These are phyloP conservation scores for Ceratotherium simum DNA, from an alignment of 2,113 vertebrate genomes.

Conservation along the genomic window DNA sequence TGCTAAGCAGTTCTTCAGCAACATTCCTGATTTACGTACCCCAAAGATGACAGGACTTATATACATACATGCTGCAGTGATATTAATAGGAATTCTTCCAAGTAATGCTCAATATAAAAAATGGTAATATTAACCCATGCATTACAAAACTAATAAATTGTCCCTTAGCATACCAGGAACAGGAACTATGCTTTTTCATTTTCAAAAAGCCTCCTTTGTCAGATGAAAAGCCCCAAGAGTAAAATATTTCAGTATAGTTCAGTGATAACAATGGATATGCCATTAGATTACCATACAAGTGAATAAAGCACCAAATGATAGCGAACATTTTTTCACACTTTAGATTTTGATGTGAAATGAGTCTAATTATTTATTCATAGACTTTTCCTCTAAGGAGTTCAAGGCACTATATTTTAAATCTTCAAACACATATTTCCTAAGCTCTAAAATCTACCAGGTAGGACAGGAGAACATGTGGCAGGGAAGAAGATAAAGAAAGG, in stretches of 20 bases:
- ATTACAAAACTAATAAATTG: conserved; percentile 72
- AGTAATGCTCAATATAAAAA: conserved; percentile 54
- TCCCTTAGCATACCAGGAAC: conserved; percentile 53
- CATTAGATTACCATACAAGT: conserved; percentile 82
- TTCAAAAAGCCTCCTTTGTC: conserved; percentile 75
- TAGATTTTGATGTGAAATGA: conserved; percentile 82
- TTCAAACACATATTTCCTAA: conserved; percentile 74
- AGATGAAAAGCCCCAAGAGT: conserved; percentile 71
- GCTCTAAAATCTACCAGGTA: conserved; percentile 69
- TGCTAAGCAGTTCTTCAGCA: conserved; percentile 75
- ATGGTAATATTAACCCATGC: conserved; percentile 55
- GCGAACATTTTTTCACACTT: conserved; percentile 76
- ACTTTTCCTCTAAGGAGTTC: conserved; percentile 78
- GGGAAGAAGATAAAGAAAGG: conserved; percentile 54
- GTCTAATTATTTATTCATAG: conserved; percentile 85
- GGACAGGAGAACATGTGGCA: conserved; percentile 51
- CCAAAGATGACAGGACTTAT: conserved; percentile 52
- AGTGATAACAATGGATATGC: conserved; percentile 78
- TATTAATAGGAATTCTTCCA: conserved; percentile 73
- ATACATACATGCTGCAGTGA: conserved; percentile 29
- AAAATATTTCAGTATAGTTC: conserved; percentile 82
- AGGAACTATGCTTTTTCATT: conserved; percentile 66
- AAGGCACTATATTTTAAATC: conserved; percentile 74
- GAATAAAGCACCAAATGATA: conserved; percentile 79
- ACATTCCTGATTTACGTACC: conserved; percentile 72